These are phyloP conservation scores for Rhegmatorhina hoffmannsi DNA, from an alignment of 2,113 vertebrate species.

Conservation along the genomic window DNA sequence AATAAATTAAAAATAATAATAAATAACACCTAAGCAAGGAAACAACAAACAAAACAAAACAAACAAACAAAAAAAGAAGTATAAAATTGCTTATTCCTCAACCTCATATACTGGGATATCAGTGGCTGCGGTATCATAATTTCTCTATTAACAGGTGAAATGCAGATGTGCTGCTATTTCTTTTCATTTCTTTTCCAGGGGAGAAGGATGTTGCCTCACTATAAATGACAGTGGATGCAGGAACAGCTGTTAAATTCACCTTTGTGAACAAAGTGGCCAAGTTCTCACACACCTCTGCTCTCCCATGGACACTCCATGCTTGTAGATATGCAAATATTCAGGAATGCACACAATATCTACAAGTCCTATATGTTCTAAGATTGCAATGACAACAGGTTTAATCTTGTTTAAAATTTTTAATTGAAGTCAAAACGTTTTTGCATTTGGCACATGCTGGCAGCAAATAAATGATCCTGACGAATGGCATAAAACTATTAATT, in stretches of 20 bases:
- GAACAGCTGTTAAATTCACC: background rate
- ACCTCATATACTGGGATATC: background rate
- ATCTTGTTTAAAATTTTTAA: slow-evolving; percentile 7
- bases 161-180: background rate
- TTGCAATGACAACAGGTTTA: background rate
- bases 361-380: background rate
- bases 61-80: background rate
- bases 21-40: rapidly evolving
- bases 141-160: background rate
- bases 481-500: slow-evolving; percentile 68
- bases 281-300: background rate
- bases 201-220: background rate
- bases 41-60: background rate
- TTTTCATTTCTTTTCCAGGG: background rate
- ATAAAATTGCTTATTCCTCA: background rate
- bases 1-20: background rate
- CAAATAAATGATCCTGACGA: slow-evolving; percentile 51
- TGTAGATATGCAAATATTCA: background rate
- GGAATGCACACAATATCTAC: background rate
- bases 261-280: background rate
- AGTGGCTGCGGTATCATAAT: background rate
- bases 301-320: too few relatives aligned
- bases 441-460: slow-evolving; percentile 35
- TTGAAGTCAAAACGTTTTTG: slow-evolving; percentile 58
- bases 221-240: background rate